Conservation (phyloP, 2,113 vertebrate species). For the Copsychus sechellarum region DNA sequence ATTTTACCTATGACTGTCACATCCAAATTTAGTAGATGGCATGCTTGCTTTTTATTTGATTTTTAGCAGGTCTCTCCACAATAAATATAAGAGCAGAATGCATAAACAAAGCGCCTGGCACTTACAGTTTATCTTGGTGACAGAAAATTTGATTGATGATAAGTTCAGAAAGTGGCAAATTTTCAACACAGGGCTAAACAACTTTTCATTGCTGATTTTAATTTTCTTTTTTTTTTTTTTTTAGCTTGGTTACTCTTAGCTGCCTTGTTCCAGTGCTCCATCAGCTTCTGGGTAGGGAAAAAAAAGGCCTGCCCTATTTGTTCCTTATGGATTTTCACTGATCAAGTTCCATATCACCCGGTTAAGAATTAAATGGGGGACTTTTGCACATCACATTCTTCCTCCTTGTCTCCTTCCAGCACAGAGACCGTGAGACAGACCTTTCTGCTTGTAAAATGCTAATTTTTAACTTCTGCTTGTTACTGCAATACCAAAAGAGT, state of each 20-base stretch:
- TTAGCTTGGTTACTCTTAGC: background rate
- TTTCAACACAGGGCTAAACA: constrained; percentile 41
- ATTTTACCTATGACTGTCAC: constrained; percentile 46
- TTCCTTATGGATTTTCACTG: background rate
- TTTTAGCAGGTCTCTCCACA: constrained; percentile 41
- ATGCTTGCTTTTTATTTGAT: constrained; percentile 43
- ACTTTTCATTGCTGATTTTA: background rate
- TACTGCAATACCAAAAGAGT: background rate
- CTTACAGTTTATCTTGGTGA: constrained; percentile 50
- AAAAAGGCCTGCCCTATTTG: background rate
- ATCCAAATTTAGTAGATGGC: constrained; percentile 46
- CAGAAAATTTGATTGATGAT: constrained; percentile 42
- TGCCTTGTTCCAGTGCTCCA: background rate
- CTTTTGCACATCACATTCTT: background rate
- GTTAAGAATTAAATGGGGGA: background rate
- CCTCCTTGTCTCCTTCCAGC: background rate
- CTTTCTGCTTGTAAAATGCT: background rate
- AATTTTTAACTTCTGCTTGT: background rate
- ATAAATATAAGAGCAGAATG: constrained; percentile 39
- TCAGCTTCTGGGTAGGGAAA: background rate
- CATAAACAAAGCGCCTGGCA: constrained; percentile 35
- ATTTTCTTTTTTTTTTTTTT: background rate
- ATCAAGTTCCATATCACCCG: background rate
- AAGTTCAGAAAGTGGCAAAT: constrained; percentile 56
- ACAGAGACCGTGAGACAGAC: background rate